Conservation (phyloP, 2,888 invertebrate species). For the Acanthosepion esculentum region DNA sequence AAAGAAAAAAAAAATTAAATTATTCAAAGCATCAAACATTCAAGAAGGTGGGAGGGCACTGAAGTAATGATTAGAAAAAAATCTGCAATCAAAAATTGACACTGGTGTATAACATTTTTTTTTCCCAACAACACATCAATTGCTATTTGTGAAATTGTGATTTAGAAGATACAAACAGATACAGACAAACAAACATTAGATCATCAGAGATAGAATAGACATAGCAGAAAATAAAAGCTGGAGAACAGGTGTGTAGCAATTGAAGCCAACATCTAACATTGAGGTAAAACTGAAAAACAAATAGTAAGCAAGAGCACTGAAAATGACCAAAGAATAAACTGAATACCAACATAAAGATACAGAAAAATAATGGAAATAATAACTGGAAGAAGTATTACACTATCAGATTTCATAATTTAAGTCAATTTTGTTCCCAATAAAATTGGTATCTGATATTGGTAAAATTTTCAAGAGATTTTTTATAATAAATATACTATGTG, state of each 20-base stretch:
- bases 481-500: too few species aligned
- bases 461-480: too few species aligned
- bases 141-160: slow-evolving; percentile 8
- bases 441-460: too few species aligned
- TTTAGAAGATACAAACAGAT: neutral
- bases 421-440: too few species aligned
- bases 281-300: neutral
- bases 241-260: neutral
- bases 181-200: neutral
- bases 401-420: too few species aligned
- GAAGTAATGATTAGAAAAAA: neutral
- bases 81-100: neutral
- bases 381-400: neutral
- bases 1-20: neutral
- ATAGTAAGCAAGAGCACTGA: neutral
- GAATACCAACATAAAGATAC: neutral
- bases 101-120: neutral
- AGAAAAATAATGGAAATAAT: neutral
- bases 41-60: neutral
- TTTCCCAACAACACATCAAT: neutral
- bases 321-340: neutral
- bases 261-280: neutral
- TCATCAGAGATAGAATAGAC: neutral
- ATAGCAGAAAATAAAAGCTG: neutral
- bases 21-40: neutral